Percentiles rank a stretch among this genome's conserved stretches.
These are phyloP conservation scores for Bos indicus DNA, from an alignment of 2,113 vertebrate genomes.

Conservation along the genomic window DNA sequence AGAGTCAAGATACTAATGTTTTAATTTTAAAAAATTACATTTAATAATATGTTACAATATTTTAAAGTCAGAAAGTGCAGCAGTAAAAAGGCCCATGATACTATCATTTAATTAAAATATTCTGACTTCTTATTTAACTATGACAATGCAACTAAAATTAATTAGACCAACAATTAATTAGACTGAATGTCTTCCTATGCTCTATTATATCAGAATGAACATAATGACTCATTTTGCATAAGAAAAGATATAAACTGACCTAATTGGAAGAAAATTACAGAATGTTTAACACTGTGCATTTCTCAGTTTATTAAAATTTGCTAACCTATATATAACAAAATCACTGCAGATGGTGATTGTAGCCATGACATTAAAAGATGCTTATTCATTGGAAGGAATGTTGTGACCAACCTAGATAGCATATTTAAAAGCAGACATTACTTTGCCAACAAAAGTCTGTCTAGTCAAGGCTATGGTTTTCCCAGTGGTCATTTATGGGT, in stretches of 20 bases:
- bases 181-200: not conserved
- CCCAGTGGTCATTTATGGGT: too few species aligned
- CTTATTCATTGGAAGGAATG: too few species aligned
- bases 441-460: too few species aligned
- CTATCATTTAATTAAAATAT: slow-evolving; percentile 58
- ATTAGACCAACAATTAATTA: slow-evolving; percentile 39
- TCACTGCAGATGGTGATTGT: too few species aligned
- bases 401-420: too few species aligned
- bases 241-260: not conserved
- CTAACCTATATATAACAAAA: not conserved
- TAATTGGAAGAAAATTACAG: not conserved
- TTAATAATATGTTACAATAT: not conserved
- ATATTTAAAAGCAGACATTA: too few species aligned
- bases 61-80: not conserved
- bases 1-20: not conserved
- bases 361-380: too few species aligned
- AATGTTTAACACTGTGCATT: not conserved
- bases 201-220: not conserved
- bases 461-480: too few species aligned
- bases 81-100: not conserved
- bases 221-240: not conserved
- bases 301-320: not conserved
- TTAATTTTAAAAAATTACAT: slow-evolving; percentile 1
- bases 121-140: not conserved
- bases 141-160: slow-evolving; percentile 39